phyloP scores from a whole-genome alignment of 2,113 vertebrate genomes.

The Anthoscopus minutus region DNA sequence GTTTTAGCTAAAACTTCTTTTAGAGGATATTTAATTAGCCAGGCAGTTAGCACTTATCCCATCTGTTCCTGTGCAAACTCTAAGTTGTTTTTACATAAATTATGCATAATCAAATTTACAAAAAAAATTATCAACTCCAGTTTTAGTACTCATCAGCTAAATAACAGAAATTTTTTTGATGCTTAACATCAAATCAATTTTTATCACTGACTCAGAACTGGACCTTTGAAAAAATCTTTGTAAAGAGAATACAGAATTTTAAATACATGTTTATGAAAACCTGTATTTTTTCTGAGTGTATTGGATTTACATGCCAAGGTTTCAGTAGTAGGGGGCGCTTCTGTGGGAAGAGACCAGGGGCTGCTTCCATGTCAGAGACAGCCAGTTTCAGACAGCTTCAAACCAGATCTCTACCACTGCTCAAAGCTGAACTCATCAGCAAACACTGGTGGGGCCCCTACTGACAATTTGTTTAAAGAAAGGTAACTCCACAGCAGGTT shows the following conservation, averaged over 20 bases:
- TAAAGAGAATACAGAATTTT: background rate
- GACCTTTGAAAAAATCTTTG: background rate
- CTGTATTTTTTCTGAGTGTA: background rate
- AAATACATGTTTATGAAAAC: background rate
- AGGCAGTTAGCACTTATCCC: conserved; percentile 13
- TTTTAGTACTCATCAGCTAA: background rate
- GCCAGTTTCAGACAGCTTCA: background rate
- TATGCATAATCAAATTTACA: background rate
- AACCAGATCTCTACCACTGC: background rate
- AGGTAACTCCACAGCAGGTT: background rate
- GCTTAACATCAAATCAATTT: background rate
- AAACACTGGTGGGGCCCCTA: background rate
- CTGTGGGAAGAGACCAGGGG: background rate
- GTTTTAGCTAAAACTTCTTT: background rate
- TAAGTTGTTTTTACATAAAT: conserved; percentile 2
- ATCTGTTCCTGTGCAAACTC: conserved; percentile 33
- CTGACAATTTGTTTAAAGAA: background rate
- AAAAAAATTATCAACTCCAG: background rate
- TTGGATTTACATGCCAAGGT: background rate
- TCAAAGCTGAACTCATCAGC: background rate
- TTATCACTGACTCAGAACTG: background rate
- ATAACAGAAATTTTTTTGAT: background rate
- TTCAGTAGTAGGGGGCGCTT: background rate
- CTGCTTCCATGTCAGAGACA: background rate
- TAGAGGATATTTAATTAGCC: conserved; percentile 13